phyloP scores from a whole-genome alignment of 2,888 invertebrate genomes.

The Cataglyphis cursor region DNA sequence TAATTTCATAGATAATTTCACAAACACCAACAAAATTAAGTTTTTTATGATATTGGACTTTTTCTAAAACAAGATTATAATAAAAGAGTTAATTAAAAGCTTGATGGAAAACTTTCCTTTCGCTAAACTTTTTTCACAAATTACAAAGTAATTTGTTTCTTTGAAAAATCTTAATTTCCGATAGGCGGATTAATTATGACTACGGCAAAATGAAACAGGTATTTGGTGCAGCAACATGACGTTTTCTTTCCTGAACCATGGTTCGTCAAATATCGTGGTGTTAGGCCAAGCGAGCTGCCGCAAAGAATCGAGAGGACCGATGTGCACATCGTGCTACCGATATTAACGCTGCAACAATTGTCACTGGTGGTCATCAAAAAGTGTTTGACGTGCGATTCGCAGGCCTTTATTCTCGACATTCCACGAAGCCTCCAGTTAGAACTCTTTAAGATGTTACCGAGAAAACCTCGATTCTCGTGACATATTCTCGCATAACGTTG shows the following conservation, averaged over 20 bases:
- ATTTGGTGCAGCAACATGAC: conserved; percentile 76
- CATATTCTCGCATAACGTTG: not conserved
- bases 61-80: not conserved
- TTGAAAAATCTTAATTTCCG: not conserved
- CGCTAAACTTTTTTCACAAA: not conserved
- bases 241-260: conserved; percentile 82
- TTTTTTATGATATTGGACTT: not conserved
- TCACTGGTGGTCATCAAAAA: conserved; percentile 79
- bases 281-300: conserved; percentile 63
- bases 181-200: conserved; percentile 24
- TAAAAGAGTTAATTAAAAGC: not conserved
- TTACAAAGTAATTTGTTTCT: not conserved
- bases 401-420: conserved; percentile 81
- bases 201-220: conserved; percentile 77
- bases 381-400: conserved; percentile 74
- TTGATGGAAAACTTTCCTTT: not conserved
- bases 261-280: conserved; percentile 70
- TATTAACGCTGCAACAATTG: conserved; percentile 79
- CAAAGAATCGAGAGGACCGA: conserved; percentile 69
- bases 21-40: not conserved
- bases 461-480: conserved; percentile 2
- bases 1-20: conserved; percentile 6
- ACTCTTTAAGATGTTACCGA: conserved; percentile 77
- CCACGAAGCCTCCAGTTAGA: conserved; percentile 81
- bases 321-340: conserved; percentile 79